phyloP scores from a whole-genome alignment of 2,797 vertebrate species.

The Balearica regulorum region DNA sequence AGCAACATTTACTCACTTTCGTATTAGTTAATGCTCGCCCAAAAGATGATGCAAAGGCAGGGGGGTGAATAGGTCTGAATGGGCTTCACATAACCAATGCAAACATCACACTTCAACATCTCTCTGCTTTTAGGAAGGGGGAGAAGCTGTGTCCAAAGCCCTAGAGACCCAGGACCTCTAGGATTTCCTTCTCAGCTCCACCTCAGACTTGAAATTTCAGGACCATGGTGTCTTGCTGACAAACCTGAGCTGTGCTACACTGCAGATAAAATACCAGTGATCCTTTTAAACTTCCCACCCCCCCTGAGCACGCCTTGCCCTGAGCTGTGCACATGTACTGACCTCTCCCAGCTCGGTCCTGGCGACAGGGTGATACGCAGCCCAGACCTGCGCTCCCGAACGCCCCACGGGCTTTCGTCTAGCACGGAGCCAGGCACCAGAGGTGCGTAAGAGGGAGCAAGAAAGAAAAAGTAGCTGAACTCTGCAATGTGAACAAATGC shows the following conservation, averaged over 20 bases:
- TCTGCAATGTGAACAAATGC: neutral
- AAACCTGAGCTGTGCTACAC: neutral
- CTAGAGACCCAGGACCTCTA: neutral
- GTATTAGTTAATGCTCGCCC: neutral
- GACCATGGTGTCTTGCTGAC: neutral
- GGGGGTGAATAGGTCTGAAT: neutral
- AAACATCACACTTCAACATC: neutral
- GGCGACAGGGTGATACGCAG: neutral
- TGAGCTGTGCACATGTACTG: neutral
- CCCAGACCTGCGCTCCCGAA: conserved; percentile 18
- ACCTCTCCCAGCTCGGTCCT: neutral
- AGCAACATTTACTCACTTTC: neutral
- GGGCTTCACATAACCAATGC: neutral
- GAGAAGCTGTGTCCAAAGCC: neutral
- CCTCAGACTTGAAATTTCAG: neutral
- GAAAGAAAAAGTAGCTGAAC: neutral
- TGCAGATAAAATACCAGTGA: conserved; percentile 12
- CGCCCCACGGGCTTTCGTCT: neutral
- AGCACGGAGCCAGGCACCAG: neutral
- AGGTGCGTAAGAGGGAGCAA: neutral
- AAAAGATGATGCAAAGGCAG: neutral
- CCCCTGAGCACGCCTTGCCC: neutral
- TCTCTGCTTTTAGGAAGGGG: neutral
- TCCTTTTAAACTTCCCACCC: neutral
- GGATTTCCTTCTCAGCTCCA: neutral